phyloP scores from a whole-genome alignment of 2,113 vertebrate genomes.

The Gasterosteus aculeatus region DNA sequence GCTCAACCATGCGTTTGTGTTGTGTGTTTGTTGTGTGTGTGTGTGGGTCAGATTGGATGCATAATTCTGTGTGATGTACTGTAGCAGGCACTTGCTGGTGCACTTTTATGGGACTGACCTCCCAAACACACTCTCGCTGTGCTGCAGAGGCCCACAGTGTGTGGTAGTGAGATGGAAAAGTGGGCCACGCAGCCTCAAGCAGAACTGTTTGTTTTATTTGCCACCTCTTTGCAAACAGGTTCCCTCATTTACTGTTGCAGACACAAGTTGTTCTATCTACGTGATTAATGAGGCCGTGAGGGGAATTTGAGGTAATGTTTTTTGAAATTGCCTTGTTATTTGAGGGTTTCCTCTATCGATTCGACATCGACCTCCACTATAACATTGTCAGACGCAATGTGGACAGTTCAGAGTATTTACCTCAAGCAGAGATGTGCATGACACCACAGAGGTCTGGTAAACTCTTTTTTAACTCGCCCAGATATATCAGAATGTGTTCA shows the following conservation, averaged over 20 bases:
- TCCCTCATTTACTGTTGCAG: constrained; percentile 21
- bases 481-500: background rate
- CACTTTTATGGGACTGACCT: constrained; percentile 73
- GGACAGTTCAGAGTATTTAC: background rate
- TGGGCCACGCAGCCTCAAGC: constrained; percentile 39
- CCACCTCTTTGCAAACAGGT: constrained; percentile 41
- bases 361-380: background rate
- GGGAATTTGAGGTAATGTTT: constrained; percentile 6
- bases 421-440: background rate
- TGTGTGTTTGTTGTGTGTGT: constrained; percentile 29
- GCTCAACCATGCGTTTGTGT: constrained; percentile 58
- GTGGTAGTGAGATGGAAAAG: constrained; percentile 66
- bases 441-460: background rate
- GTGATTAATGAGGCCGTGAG: constrained; percentile 15
- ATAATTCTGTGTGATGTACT: constrained; percentile 63
- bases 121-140: constrained; percentile 70
- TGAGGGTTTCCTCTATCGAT: background rate
- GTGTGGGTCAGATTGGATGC: constrained; percentile 47
- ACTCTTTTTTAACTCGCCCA: background rate
- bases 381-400: background rate
- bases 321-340: constrained; percentile 1
- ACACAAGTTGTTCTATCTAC: constrained; percentile 13
- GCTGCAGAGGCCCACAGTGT: constrained; percentile 58
- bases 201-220: constrained; percentile 46
- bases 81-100: constrained; percentile 68